Evolutionary conservation across 1,140 invertebrate genomes (phyloP).

Genomic region (Zaprionus gabonicus): DNA sequence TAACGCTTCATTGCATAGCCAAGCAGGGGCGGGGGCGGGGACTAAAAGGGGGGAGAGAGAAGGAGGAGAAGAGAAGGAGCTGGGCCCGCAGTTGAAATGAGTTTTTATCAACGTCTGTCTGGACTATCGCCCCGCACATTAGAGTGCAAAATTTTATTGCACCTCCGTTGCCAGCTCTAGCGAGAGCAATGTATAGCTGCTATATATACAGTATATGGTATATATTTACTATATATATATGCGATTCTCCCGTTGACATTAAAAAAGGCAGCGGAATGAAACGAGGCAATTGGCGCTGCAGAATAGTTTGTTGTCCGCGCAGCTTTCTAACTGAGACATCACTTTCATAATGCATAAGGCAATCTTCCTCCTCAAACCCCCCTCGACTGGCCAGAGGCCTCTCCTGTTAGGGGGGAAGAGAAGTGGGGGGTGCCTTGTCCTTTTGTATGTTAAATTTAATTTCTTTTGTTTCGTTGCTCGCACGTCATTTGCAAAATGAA

Average conservation of each 20-base stretch:
- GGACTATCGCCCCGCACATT: conserved; percentile 51
- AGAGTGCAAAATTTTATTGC: conserved; percentile 80
- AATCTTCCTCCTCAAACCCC: conserved; percentile 28
- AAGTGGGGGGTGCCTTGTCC: conserved; percentile 38
- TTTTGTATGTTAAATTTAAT: conserved; percentile 83
- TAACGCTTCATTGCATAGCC: conserved; percentile 61
- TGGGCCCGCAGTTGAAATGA: conserved; percentile 73
- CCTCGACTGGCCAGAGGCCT: conserved; percentile 11
- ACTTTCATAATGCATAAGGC: conserved; percentile 80
- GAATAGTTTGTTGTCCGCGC: conserved; percentile 61
- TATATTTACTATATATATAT: neutral
- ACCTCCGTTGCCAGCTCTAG: conserved; percentile 65
- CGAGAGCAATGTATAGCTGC: conserved; percentile 19
- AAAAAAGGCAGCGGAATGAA: conserved; percentile 43
- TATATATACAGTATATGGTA: neutral
- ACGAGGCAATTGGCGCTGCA: conserved; percentile 68
- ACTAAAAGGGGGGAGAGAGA: neutral
- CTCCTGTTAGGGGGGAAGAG: no score
- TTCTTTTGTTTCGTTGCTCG: conserved; percentile 84
- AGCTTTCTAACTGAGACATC: conserved; percentile 54
- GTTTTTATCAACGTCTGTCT: conserved; percentile 75
- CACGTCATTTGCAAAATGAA: conserved; percentile 84
- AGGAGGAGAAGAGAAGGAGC: neutral
- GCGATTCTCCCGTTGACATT: conserved; percentile 71
- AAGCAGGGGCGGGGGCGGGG: neutral